Evolutionary conservation across 2,113 vertebrate genomes (phyloP).

Genomic region (Marcusenius ussheri): DNA sequence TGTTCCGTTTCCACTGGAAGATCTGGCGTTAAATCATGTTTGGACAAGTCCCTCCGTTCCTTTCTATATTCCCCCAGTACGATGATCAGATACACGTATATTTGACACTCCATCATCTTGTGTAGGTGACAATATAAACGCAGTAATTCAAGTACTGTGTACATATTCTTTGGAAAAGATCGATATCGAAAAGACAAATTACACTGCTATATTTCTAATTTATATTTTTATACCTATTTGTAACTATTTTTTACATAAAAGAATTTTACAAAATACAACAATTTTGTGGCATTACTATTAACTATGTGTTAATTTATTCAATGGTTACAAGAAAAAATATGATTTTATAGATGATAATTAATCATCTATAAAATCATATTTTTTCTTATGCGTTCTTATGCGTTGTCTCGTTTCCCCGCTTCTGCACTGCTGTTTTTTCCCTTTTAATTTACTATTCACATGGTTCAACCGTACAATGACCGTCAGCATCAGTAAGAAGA

Average conservation of each 20-base stretch:
- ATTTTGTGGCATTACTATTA: not conserved
- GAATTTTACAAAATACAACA: not conserved
- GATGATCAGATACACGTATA: not conserved
- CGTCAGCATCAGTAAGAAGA: not conserved
- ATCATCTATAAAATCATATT: too few relatives aligned
- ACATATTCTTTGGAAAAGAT: not conserved
- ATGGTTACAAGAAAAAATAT: not conserved
- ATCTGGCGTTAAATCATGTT: not conserved
- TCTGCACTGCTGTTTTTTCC: not conserved
- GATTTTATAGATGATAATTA: not conserved
- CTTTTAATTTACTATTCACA: not conserved
- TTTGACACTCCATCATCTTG: conserved; percentile 2
- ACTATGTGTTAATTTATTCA: not conserved
- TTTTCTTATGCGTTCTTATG: too few relatives aligned
- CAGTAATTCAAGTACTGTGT: not conserved
- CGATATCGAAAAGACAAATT: not conserved
- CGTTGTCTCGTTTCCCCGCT: not conserved
- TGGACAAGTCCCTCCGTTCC: not conserved
- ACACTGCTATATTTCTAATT: not conserved
- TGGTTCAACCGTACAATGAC: not conserved
- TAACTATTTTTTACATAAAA: not conserved
- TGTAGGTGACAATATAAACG: not conserved
- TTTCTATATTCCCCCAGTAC: not conserved
- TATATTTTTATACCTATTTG: not conserved
- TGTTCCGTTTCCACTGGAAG: not conserved